Conservation (phyloP, 2,113 vertebrate species). For the Clarias magur region DNA sequence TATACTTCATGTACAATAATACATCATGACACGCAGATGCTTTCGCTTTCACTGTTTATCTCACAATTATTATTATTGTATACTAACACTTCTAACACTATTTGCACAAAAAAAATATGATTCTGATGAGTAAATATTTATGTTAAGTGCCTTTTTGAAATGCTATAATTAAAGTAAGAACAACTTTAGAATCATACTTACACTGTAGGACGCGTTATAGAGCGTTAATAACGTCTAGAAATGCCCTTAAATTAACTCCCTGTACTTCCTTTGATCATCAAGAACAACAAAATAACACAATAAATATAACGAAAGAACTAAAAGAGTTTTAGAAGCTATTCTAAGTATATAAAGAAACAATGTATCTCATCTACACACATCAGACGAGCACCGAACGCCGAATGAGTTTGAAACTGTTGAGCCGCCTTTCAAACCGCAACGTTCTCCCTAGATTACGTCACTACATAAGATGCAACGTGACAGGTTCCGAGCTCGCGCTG, state of each 20-base stretch:
- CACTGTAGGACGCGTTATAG: background rate
- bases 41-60: constrained; percentile 4
- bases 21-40: background rate
- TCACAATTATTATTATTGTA: background rate
- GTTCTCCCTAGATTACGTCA: background rate
- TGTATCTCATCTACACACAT: background rate
- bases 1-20: background rate
- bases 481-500: background rate
- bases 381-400: background rate
- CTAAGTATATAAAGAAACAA: background rate
- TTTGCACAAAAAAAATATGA: background rate
- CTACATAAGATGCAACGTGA: background rate
- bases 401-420: background rate
- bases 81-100: background rate
- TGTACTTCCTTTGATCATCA: background rate
- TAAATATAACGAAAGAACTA: background rate
- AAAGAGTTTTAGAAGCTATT: background rate
- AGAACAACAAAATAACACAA: background rate
- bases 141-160: background rate
- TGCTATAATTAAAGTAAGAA: too few species aligned
- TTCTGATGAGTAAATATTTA: background rate
- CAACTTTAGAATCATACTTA: background rate
- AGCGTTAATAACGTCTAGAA: background rate
- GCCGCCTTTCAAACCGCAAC: background rate
- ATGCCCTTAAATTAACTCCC: too few species aligned